Conservation (phyloP, 1,140 invertebrate species). For the Eulimnadia texana region DNA sequence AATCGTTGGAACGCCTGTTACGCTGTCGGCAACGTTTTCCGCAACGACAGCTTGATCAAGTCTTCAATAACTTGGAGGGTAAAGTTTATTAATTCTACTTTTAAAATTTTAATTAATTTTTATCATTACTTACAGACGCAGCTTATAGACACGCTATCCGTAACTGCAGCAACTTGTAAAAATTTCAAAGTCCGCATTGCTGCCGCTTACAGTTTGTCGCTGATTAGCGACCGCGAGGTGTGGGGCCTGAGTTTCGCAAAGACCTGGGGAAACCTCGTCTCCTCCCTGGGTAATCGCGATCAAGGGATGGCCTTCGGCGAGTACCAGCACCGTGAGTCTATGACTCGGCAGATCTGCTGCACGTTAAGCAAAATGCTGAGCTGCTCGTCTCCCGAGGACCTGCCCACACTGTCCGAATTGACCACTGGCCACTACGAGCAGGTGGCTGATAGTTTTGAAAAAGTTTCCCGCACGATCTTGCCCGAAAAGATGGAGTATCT, state of each 20-base stretch:
- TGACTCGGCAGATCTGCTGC: slow-evolving; percentile 42
- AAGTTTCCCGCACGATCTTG: background rate
- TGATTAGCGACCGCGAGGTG: slow-evolving; percentile 36
- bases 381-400: slow-evolving; percentile 7
- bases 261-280: slow-evolving; percentile 51
- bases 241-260: slow-evolving; percentile 43
- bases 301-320: slow-evolving; percentile 51
- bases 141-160: slow-evolving; percentile 35
- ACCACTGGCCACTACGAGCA: background rate
- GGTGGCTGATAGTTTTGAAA: background rate
- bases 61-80: slow-evolving; percentile 21
- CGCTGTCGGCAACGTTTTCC: slow-evolving; percentile 59
- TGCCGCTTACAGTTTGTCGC: slow-evolving; percentile 54
- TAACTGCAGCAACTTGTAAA: slow-evolving; percentile 37
- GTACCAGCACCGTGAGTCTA: slow-evolving; percentile 60
- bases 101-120: background rate
- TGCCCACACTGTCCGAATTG: background rate
- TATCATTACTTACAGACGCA: slow-evolving; percentile 29
- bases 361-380: background rate
- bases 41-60: slow-evolving; percentile 39
- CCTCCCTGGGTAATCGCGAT: slow-evolving; percentile 53
- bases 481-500: background rate
- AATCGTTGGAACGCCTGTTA: slow-evolving; percentile 76
- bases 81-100: slow-evolving; percentile 25
- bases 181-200: slow-evolving; percentile 66